These are phyloP conservation scores for Coleophora deauratella DNA, from an alignment of 2,888 invertebrate species.

Conservation along the genomic window DNA sequence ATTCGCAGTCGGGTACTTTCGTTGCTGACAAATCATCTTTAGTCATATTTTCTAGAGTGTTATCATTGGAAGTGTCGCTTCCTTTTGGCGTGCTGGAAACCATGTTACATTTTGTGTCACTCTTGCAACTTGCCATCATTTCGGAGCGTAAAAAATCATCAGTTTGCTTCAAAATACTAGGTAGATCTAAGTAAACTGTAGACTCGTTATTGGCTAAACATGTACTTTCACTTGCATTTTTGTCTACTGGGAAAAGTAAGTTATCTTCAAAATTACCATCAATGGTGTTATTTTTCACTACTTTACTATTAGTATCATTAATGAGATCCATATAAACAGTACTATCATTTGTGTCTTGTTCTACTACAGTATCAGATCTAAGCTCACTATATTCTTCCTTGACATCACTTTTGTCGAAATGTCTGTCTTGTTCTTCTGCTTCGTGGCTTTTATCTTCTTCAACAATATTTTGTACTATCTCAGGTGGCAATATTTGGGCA, in stretches of 20 bases:
- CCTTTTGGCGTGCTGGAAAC: slow-evolving; percentile 51
- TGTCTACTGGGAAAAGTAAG: slow-evolving; percentile 30
- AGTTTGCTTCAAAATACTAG: slow-evolving; percentile 43
- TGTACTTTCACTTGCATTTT: slow-evolving; percentile 18
- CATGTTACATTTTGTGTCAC: slow-evolving; percentile 21
- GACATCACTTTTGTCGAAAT: slow-evolving; percentile 1
- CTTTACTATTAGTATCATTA: slow-evolving; percentile 39
- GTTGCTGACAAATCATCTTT: slow-evolving; percentile 31
- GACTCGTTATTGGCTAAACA: slow-evolving; percentile 45
- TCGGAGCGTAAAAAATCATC: slow-evolving; percentile 48
- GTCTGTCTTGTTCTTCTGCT: slow-evolving; percentile 6
- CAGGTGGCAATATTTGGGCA: slow-evolving; percentile 38
- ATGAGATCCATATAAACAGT: slow-evolving; percentile 58
- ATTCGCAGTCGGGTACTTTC: slow-evolving; percentile 33
- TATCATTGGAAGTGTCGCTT: slow-evolving; percentile 41
- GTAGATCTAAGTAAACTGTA: slow-evolving; percentile 59
- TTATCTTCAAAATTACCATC: slow-evolving; percentile 26
- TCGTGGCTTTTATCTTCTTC: slow-evolving; percentile 17
- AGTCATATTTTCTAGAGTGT: slow-evolving; percentile 28
- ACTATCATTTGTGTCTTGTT: slow-evolving; percentile 29
- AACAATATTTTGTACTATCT: slow-evolving; percentile 53
- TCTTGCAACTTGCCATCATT: slow-evolving; percentile 30
- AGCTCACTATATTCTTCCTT: neutral
- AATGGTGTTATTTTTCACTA: slow-evolving; percentile 28
- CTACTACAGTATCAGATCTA: slow-evolving; percentile 27